These are phyloP conservation scores for Fistularia tabacaria DNA, from an alignment of 2,797 vertebrate genomes.

Conservation along the genomic window DNA sequence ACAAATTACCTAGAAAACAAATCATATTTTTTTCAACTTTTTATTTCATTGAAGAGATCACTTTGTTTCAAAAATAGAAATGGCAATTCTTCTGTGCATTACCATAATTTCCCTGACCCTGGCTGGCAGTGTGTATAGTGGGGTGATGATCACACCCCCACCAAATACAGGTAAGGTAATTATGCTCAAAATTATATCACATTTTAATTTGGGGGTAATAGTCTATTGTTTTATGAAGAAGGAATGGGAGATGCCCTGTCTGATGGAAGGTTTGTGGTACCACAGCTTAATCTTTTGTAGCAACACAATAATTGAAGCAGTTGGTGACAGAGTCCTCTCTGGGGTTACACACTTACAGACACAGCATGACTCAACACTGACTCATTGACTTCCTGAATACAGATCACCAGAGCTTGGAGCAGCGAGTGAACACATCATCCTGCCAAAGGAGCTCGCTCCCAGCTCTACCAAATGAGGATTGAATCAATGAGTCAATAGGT, in stretches of 20 bases:
- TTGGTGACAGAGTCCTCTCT: conserved; percentile 53
- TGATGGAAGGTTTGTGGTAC: neutral
- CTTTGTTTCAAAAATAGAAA: conserved; percentile 63
- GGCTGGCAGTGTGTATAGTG: conserved; percentile 77
- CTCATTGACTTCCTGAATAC: conserved; percentile 49
- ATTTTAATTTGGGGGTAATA: neutral
- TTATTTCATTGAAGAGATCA: conserved; percentile 72
- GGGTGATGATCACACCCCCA: conserved; percentile 41
- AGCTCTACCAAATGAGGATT: conserved; percentile 26
- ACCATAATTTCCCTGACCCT: conserved; percentile 83
- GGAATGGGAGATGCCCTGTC: too few species aligned
- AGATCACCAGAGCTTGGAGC: conserved; percentile 36
- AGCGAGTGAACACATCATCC: conserved; percentile 52
- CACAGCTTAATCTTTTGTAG: conserved; percentile 40
- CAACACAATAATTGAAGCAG: conserved; percentile 51
- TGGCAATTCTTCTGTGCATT: conserved; percentile 84
- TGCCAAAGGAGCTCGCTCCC: conserved; percentile 28
- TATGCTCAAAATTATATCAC: neutral
- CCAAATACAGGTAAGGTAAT: conserved; percentile 79
- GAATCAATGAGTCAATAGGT: conserved; percentile 19
- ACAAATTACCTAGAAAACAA: neutral
- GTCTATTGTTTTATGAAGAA: too few species aligned
- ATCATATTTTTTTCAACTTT: conserved; percentile 34
- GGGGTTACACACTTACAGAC: conserved; percentile 44
- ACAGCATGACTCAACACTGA: conserved; percentile 51